Conservation (phyloP, 2,888 invertebrate genomes). For the Latrodectus hesperus region DNA sequence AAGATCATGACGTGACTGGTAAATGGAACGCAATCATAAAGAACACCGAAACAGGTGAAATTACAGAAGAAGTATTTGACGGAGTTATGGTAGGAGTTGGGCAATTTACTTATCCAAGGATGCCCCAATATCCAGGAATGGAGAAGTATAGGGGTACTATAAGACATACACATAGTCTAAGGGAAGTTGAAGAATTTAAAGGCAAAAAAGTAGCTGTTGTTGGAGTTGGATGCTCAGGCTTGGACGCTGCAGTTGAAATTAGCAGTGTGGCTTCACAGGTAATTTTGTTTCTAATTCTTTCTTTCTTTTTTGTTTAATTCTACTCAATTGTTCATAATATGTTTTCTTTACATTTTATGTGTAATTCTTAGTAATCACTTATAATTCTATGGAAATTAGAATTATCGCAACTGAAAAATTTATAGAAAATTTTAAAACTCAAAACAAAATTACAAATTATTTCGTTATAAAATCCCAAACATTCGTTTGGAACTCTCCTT, state of each 20-base stretch:
- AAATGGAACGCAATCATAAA: constrained; percentile 43
- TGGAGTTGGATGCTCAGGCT: constrained; percentile 77
- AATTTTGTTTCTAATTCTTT: constrained; percentile 2
- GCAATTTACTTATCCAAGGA: constrained; percentile 76
- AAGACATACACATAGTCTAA: constrained; percentile 72
- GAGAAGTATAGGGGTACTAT: constrained; percentile 73
- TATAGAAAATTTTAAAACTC: no score
- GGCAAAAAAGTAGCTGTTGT: constrained; percentile 76
- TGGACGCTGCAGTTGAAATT: constrained; percentile 75
- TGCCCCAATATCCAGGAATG: constrained; percentile 75
- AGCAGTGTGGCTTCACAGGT: constrained; percentile 73
- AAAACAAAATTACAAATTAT: no score
- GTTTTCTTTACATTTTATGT: neutral
- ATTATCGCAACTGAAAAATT: no score
- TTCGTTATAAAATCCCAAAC: no score
- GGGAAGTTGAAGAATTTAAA: constrained; percentile 67
- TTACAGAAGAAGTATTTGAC: constrained; percentile 74
- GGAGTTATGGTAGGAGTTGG: constrained; percentile 77
- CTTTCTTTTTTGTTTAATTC: neutral
- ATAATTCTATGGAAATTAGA: no score
- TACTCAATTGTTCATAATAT: neutral
- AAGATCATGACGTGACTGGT: constrained; percentile 57
- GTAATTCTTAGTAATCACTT: neutral
- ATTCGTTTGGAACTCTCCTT: no score
- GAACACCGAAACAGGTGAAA: constrained; percentile 55